Base-by-base conservation (phyloP, 2,888 invertebrate species). In the Sycophila texana region DNA sequence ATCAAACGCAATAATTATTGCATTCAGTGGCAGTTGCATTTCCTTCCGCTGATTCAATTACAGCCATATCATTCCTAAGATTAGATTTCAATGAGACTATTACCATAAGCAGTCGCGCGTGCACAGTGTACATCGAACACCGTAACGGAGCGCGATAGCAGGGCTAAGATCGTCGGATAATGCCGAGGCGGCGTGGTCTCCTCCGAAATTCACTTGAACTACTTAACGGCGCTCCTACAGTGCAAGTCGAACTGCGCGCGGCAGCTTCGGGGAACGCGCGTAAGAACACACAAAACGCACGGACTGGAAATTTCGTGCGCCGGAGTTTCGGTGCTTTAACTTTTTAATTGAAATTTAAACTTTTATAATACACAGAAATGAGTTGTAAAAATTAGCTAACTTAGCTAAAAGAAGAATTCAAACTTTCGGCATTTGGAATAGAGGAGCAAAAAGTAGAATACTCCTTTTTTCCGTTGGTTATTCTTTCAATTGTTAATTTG, bases 311-410 rank as follows among this genome's bases (percentile, higher is more conserved):
- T 60, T 26, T 60, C 60, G 71, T 10, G 20, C 47, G 71, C 47
- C 10, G 18, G 39, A 67, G 57, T 60, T 71, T 70, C 47, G 18
- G 55, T 20, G 30, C 68, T 53, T 55, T 49, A 71, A 71, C 71
- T 71, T 71, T 71, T 71, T 71, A 71, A 71, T 71, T 71, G 71
- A 71, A 71, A 71, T 71, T 71, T 71, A 71, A 71, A 71, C 71
- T 71, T 71, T 71, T 49, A 71, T 71, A 71, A 49, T 71, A 26
- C 60, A 71, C 60, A 51, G n/a, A 60, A 26, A 71, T 60, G 71
- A 71, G 60, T 71, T 58, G 60, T 71, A 71, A 71, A 71, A 71
- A 71, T 71, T 71, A 71, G 26, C 26, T 26, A 26, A 60, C 71
- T 71, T 67, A 20, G 49, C 60, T 18, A 22, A 60, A 71, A 51